Evolutionary conservation across 53 echinoderm and acorn worm genomes (phyloP), one percentile per base, ranked within the genome.

Genomic region (Echinarachnius parma): DNA sequence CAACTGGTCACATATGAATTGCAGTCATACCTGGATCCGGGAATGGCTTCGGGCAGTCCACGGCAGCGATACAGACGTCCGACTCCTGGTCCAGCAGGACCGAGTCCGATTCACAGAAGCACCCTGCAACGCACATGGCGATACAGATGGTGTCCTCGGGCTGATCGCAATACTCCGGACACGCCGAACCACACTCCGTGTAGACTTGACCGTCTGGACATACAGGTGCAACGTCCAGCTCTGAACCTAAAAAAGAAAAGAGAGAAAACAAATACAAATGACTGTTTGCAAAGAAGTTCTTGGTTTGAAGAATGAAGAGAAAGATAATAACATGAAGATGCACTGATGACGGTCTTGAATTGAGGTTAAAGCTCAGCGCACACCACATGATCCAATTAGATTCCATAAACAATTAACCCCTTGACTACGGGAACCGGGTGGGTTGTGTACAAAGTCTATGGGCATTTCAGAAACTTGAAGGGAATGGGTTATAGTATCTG

Each of bases 61-160:
- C 57, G 9, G 0, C 7, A 4, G 74, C 2, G 36, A 72, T 44
- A 42, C 74, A 72, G 14, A 57, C 28, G 5, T 72, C 42, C 0
- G 74, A 54, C 18, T 56, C 74, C 10, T 4, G 24, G 20, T 72
- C 74, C 35, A 72, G 36, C 22, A 29, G 77, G 10, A 61, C 46
- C 18, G 69, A 60, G 16, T 70, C 62, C 2, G 50, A 50, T 1
- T 77, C 77, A 27, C 83, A 83, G 61, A 77, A 68, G 46, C 83
- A 83, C 28, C 83, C 83, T 30, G 77, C 53, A 9, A 53, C 11
- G 14, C 83, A 83, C n/a, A 69, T 30, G 9, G 52, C 42, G 11
- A 22, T 19, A 24, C 83, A 83, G 3, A 26, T 1, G 2, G 4
- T 5, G 15, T 23, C 4, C 4, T 68, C 68, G 19, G 68, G 69